Percentiles rank a stretch among this genome's conserved stretches.
Evolutionary conservation across 1,140 invertebrate genomes (phyloP).

Genomic region (Mizuhopecten yessoensis): DNA sequence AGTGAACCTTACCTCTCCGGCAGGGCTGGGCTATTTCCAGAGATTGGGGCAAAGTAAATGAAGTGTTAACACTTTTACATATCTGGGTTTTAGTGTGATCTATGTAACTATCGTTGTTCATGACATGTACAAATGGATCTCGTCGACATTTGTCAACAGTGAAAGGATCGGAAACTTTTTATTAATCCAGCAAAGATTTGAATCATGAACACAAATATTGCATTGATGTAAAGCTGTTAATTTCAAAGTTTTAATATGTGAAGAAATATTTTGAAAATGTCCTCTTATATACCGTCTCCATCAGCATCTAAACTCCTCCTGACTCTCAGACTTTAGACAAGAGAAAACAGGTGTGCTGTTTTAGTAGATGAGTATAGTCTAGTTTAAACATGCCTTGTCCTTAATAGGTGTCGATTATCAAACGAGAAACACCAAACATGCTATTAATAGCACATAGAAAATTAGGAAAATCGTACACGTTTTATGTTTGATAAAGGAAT

Average conservation of each 20-base stretch:
- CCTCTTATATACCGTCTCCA: background rate
- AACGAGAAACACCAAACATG: slow-evolving; percentile 30
- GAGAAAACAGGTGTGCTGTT: background rate
- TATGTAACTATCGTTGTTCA: background rate
- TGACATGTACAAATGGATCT: background rate
- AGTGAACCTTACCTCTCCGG: background rate
- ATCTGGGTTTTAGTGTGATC: background rate
- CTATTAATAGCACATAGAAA: background rate
- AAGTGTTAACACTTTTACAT: background rate
- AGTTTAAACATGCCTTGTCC: background rate
- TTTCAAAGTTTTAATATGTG: background rate
- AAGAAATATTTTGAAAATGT: background rate
- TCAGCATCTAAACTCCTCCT: background rate
- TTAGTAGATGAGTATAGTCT: background rate
- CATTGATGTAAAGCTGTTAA: background rate
- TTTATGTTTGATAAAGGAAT: slow-evolving; percentile 16
- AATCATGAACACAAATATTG: background rate
- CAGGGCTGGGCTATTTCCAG: background rate
- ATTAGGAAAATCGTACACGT: background rate
- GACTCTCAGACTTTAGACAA: background rate
- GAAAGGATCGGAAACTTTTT: background rate
- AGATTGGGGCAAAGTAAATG: background rate
- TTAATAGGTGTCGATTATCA: slow-evolving; percentile 5
- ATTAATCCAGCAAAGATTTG: background rate
- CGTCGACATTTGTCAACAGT: background rate